Evolutionary conservation across 2,888 invertebrate genomes (phyloP).

Genomic region (Leptinotarsa tumamoca): DNA sequence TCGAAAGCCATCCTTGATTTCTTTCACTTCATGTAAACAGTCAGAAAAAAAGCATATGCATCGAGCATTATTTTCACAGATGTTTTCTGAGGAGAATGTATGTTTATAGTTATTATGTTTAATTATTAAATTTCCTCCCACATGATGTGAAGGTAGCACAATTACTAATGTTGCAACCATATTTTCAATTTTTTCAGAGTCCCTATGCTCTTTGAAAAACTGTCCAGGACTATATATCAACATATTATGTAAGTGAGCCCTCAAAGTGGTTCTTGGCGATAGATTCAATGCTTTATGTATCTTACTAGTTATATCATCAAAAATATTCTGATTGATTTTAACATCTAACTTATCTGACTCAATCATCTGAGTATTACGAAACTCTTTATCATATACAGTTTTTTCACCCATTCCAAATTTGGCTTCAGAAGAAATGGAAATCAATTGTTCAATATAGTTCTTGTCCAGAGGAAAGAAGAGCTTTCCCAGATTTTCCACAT

Average conservation of each 20-base stretch:
- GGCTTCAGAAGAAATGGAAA: conserved; percentile 14
- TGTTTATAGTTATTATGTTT: neutral
- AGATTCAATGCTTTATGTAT: neutral
- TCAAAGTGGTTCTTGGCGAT: neutral
- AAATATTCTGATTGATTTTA: neutral
- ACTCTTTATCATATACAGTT: conserved; percentile 7
- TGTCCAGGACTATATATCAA: conserved; percentile 25
- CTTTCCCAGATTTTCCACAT: conserved; percentile 12
- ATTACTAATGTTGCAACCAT: conserved; percentile 23
- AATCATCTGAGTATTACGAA: conserved; percentile 17
- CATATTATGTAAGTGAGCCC: conserved; percentile 20
- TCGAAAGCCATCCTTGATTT: conserved; percentile 11
- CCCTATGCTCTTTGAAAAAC: conserved; percentile 19
- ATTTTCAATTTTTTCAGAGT: conserved; percentile 19
- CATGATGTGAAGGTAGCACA: conserved; percentile 17
- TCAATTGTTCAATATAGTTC: neutral
- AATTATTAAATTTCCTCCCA: conserved; percentile 16
- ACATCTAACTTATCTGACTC: neutral
- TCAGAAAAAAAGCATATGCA: conserved; percentile 22
- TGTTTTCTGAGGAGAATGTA: conserved; percentile 15
- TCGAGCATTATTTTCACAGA: neutral
- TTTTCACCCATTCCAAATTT: conserved; percentile 21
- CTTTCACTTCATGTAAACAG: conserved; percentile 14
- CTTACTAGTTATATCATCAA: neutral
- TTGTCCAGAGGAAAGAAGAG: conserved; percentile 9